Percentiles rank a stretch among this genome's conserved stretches.
Evolutionary conservation across 2,797 vertebrate species (phyloP).

Genomic region (Eurystomus glaucurus): DNA sequence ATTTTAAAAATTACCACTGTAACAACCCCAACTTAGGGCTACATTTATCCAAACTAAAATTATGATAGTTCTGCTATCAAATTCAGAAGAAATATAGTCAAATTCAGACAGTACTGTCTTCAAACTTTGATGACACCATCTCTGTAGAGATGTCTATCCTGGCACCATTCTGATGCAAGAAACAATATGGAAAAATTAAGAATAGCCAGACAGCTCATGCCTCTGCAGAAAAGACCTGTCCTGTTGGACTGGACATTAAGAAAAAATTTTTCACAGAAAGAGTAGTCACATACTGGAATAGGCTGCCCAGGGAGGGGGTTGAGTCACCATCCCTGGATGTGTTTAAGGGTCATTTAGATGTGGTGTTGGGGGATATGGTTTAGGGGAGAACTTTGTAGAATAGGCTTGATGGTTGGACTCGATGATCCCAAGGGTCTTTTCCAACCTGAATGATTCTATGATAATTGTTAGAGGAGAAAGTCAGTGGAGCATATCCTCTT

Average conservation of each 20-base stretch:
- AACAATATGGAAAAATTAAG: slow-evolving; percentile 11
- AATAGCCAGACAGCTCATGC: not conserved
- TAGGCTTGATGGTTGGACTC: no score
- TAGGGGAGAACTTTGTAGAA: no score
- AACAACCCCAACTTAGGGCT: not conserved
- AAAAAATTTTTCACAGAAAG: no score
- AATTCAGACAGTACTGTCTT: not conserved
- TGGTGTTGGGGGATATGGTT: no score
- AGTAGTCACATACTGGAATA: no score
- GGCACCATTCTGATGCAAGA: not conserved
- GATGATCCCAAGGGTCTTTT: no score
- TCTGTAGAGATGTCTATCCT: not conserved
- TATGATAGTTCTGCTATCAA: not conserved
- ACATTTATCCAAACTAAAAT: not conserved
- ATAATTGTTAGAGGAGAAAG: not conserved
- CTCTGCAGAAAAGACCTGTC: not conserved
- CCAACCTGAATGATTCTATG: not conserved
- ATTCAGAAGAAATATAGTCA: not conserved
- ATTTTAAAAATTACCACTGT: not conserved
- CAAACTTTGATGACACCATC: not conserved
- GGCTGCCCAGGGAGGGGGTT: no score
- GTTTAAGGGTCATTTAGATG: no score
- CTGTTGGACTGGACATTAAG: not conserved
- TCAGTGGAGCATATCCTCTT: not conserved
- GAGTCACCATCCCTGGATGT: no score